Evolutionary conservation across 2,888 invertebrate genomes (phyloP).

Genomic region (Idaea aversata): DNA sequence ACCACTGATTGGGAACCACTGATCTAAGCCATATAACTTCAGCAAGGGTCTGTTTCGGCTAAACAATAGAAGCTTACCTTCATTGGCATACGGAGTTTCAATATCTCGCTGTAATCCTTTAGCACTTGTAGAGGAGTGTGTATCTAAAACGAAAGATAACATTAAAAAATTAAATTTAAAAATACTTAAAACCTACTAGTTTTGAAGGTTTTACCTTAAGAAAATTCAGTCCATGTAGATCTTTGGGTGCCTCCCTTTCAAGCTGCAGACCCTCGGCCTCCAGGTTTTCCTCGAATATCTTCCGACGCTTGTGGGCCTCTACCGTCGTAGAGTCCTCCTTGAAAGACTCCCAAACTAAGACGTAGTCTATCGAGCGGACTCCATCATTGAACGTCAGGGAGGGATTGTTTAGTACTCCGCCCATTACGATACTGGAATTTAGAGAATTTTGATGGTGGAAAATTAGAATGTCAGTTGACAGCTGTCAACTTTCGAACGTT

Average conservation of each 20-base stretch:
- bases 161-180: conserved; percentile 9
- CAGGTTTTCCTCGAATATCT: conserved; percentile 86
- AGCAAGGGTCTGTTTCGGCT: conserved; percentile 29
- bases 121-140: conserved; percentile 92
- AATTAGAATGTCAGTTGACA: no score
- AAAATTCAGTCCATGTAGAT: conserved; percentile 84
- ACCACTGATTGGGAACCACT: conserved; percentile 25
- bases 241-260: conserved; percentile 84
- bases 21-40: conserved; percentile 44
- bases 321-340: conserved; percentile 72
- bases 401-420: conserved; percentile 66
- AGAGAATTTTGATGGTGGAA: not conserved
- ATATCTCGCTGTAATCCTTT: conserved; percentile 92
- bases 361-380: conserved; percentile 86
- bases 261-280: conserved; percentile 86
- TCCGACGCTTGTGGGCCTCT: conserved; percentile 72
- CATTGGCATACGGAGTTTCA: conserved; percentile 96
- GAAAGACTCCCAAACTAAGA: conserved; percentile 86
- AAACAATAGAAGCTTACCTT: conserved; percentile 74
- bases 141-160: conserved; percentile 77
- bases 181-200: not conserved
- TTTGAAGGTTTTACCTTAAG: conserved; percentile 80
- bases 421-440: conserved; percentile 63
- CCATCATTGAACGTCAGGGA: conserved; percentile 86
- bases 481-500: no score